Base-by-base conservation (phyloP, 53 echinoderm and acorn worm species). In the Paracentrotus lividus region DNA sequence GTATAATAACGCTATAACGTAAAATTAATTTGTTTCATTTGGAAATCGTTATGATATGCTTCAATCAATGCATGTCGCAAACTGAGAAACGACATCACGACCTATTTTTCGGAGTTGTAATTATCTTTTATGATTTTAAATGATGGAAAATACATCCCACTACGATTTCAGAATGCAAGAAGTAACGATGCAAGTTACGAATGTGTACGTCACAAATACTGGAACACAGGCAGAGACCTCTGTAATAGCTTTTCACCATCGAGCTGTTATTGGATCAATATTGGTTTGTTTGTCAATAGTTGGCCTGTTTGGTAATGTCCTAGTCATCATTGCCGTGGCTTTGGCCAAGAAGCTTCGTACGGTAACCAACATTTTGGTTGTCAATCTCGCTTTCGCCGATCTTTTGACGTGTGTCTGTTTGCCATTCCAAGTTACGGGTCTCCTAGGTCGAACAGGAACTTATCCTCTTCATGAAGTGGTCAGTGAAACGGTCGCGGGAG, bases 291-390 rank as follows among this genome's bases (percentile, higher is more conserved):
- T 65, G 65, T 5, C 78, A 32, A 15, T 24, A 6, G 12, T 77
- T 8, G 78, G 78, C 14, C 78, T 77, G 4, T 43, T 77, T n/a
- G n/a, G n/a, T 42, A 77, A 77, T 77, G 31, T 42, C 40, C 78
- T 77, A 15, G 40, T 77, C 40, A 77, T 77, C 42, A 4, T 77
- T 24, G 24, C 78, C 40, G 78, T 77, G 20, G 78, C 42, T 1
- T 12, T 34, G 0, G 40, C 78, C 1, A 77, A 77, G 44, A 77
- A 77, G 23, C 78, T 77, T 32, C 78, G 31, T 20, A 77, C 78
- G 8, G 20, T 77, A 5, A 77, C 78, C 2, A 77, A 77, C 18
- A 77, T 77, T n/a, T 77, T 77, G 40, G 78, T 77, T 13, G 27
- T 42, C 4, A 77, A 77, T 42, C 78, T 77, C 23, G 78, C 78